These are phyloP conservation scores for Nymphicus hollandicus DNA, from an alignment of 2,113 vertebrate species.

Conservation along the genomic window DNA sequence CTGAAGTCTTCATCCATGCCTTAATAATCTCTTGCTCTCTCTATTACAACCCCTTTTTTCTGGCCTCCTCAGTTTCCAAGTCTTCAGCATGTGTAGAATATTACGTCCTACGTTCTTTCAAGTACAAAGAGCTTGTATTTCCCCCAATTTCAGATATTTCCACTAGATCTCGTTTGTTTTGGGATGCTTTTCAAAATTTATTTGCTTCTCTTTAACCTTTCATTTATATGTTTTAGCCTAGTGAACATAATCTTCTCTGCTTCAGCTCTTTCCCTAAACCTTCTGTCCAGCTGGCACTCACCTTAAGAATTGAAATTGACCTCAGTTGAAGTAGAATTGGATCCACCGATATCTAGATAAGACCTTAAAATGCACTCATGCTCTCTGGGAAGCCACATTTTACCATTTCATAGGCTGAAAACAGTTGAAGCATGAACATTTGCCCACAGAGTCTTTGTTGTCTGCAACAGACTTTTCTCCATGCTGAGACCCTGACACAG, in stretches of 20 bases:
- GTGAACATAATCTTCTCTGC: background rate
- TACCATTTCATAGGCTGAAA: background rate
- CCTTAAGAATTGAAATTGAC: background rate
- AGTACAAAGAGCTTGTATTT: slow-evolving; percentile 35
- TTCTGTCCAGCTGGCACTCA: background rate
- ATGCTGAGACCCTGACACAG: background rate
- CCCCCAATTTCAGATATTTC: slow-evolving; percentile 38
- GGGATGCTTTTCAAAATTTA: slow-evolving; percentile 24
- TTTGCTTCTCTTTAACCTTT: slow-evolving; percentile 2
- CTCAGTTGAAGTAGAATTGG: background rate
- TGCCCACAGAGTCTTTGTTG: background rate
- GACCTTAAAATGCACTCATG: background rate
- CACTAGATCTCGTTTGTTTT: slow-evolving; percentile 5
- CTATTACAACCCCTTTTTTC: slow-evolving; percentile 43
- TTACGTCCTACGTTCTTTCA: slow-evolving; percentile 30
- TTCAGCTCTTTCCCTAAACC: background rate
- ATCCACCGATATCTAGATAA: background rate
- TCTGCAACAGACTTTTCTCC: background rate
- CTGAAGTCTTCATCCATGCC: slow-evolving; percentile 57
- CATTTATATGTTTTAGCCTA: slow-evolving; percentile 1
- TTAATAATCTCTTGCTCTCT: slow-evolving; percentile 58
- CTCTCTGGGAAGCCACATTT: background rate
- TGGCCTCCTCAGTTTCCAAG: slow-evolving; percentile 38
- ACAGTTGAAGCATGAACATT: background rate
- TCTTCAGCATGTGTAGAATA: slow-evolving; percentile 20